phyloP scores from a whole-genome alignment of 2,888 invertebrate species.

The Sturmia bella region DNA sequence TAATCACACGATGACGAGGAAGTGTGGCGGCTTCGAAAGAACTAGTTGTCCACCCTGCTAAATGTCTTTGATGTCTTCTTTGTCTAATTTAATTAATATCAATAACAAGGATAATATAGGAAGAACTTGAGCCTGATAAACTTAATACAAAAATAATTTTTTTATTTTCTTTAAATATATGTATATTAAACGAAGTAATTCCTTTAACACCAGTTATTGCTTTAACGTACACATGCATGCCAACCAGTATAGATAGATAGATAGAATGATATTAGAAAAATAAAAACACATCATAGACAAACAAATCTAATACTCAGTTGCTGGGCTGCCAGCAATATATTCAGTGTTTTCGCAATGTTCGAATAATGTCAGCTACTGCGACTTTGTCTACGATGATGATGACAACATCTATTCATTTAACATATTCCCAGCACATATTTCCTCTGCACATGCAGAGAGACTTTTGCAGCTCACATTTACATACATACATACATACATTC shows the following conservation, averaged over 20 bases:
- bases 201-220: slow-evolving; percentile 11
- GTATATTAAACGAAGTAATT: slow-evolving; percentile 1
- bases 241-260: slow-evolving; percentile 12
- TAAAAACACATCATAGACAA: slow-evolving; percentile 33
- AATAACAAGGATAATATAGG: no score
- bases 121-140: no score
- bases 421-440: slow-evolving; percentile 42
- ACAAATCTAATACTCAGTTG: slow-evolving; percentile 62
- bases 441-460: not conserved
- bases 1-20: no score
- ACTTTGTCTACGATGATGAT: slow-evolving; percentile 49
- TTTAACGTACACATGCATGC: not conserved
- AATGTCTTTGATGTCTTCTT: no score
- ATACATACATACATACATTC: not conserved
- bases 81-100: no score
- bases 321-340: slow-evolving; percentile 45
- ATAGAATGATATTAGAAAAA: slow-evolving; percentile 31
- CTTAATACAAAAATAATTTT: no score
- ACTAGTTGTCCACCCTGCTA: no score
- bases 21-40: no score
- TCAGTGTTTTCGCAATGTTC: slow-evolving; percentile 38
- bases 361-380: slow-evolving; percentile 61
- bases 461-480: not conserved
- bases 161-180: no score
- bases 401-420: slow-evolving; percentile 44